These are phyloP conservation scores for Esox lucius DNA, from an alignment of 2,797 vertebrate genomes.

Conservation along the genomic window DNA sequence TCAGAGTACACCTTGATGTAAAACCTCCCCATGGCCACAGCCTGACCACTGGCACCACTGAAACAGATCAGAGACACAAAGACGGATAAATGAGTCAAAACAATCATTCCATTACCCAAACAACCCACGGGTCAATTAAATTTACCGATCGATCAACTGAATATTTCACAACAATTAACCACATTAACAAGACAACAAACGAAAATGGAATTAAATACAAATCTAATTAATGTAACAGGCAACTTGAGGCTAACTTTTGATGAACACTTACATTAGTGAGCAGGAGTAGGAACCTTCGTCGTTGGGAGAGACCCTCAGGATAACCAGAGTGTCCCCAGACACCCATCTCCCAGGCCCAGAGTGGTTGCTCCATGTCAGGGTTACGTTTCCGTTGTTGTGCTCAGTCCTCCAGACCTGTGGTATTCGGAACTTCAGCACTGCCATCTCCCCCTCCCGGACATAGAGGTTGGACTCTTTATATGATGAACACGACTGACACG, in stretches of 20 bases:
- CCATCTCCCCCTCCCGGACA: not conserved
- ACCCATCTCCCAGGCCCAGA: not conserved
- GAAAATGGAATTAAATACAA: not conserved
- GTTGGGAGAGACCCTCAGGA: not conserved
- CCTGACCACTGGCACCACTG: not conserved
- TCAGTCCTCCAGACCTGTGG: not conserved
- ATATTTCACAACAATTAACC: not conserved
- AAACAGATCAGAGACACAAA: not conserved
- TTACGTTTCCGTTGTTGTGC: not conserved
- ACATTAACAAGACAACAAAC: not conserved
- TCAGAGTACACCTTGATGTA: not conserved
- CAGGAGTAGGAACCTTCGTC: not conserved
- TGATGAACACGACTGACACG: not conserved
- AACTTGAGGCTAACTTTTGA: not conserved
- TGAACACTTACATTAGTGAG: not conserved
- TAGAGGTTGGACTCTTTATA: not conserved
- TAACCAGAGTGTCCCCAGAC: not conserved
- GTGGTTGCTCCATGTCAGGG: not conserved
- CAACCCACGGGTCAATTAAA: conserved; percentile 25
- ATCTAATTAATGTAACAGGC: not conserved
- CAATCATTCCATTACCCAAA: no score
- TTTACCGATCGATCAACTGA: not conserved
- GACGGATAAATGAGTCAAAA: no score
- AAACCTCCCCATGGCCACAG: not conserved
- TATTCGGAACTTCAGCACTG: not conserved